Percentiles rank a stretch among this genome's conserved stretches.
phyloP scores from a whole-genome alignment of 1,140 invertebrate genomes.

The Aphidius ervi region DNA sequence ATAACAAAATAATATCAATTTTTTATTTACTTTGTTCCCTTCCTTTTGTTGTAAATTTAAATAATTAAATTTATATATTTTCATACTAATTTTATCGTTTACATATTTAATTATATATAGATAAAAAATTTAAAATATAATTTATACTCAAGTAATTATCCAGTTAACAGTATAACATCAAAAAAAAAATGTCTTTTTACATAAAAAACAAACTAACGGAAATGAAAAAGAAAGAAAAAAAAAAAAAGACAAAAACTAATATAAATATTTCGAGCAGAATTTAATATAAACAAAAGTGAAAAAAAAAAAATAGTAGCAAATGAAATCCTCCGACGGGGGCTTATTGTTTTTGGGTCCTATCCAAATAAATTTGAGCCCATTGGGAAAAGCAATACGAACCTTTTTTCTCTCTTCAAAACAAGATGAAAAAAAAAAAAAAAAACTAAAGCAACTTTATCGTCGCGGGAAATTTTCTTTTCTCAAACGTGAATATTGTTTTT shows the following conservation, averaged over 20 bases:
- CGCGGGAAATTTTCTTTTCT: neutral
- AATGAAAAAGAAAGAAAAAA: conserved; percentile 18
- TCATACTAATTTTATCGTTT: too few species aligned
- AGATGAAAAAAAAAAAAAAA: neutral
- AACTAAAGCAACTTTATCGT: neutral
- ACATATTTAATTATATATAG: too few species aligned
- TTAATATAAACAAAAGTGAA: conserved; percentile 3
- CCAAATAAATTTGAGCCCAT: conserved; percentile 36
- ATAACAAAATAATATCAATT: too few species aligned
- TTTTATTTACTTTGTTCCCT: too few species aligned
- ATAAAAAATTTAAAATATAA: too few species aligned
- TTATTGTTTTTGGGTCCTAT: conserved; percentile 39
- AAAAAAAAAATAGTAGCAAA: conserved; percentile 31
- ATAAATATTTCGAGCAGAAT: too few species aligned
- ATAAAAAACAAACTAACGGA: conserved; percentile 10
- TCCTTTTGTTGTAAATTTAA: too few species aligned
- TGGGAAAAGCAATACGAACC: neutral
- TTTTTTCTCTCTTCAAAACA: too few species aligned
- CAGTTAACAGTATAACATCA: neutral
- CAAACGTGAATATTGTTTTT: too few species aligned
- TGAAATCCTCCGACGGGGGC: conserved; percentile 38
- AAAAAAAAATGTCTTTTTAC: neutral
- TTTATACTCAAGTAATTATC: too few species aligned
- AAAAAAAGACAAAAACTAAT: neutral
- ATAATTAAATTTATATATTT: too few species aligned